Conservation (phyloP, 2,113 vertebrate species). For the Chionodraco myersi region DNA sequence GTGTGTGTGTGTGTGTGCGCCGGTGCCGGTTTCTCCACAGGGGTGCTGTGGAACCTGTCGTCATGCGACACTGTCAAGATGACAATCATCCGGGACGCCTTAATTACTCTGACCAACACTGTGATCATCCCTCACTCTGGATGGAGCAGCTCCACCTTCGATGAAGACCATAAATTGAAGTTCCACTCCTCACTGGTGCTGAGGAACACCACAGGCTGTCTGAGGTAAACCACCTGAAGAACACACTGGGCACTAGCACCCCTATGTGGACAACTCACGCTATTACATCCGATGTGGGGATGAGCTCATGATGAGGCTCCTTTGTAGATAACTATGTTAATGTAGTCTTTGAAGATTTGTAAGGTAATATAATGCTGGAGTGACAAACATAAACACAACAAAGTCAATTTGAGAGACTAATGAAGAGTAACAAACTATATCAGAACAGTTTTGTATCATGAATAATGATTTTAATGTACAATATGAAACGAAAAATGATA, state of each 20-base stretch:
- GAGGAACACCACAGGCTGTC: slow-evolving; percentile 95
- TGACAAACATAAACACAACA: background rate
- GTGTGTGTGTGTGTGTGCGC: background rate
- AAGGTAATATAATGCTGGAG: background rate
- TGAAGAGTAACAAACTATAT: background rate
- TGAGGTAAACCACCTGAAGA: slow-evolving; percentile 87
- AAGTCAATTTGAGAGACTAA: background rate
- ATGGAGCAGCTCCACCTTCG: slow-evolving; percentile 95
- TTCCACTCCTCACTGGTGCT: slow-evolving; percentile 96
- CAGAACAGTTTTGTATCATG: background rate
- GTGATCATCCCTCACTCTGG: slow-evolving; percentile 98
- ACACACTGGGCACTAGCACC: slow-evolving; percentile 56
- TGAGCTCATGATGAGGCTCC: background rate
- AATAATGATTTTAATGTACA: background rate
- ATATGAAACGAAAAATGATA: background rate
- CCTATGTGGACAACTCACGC: slow-evolving; percentile 54
- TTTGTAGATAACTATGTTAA: background rate
- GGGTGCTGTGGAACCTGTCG: slow-evolving; percentile 98
- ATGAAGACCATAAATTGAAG: slow-evolving; percentile 97
- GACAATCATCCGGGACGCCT: slow-evolving; percentile 97
- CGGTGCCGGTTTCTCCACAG: slow-evolving; percentile 73
- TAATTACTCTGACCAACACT: slow-evolving; percentile 93
- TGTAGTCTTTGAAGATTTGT: slow-evolving; percentile 6
- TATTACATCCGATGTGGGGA: slow-evolving; percentile 25
- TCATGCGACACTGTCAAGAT: slow-evolving; percentile 97